phyloP scores from a whole-genome alignment of 2,888 invertebrate species.

The Agrochola lychnidis region DNA sequence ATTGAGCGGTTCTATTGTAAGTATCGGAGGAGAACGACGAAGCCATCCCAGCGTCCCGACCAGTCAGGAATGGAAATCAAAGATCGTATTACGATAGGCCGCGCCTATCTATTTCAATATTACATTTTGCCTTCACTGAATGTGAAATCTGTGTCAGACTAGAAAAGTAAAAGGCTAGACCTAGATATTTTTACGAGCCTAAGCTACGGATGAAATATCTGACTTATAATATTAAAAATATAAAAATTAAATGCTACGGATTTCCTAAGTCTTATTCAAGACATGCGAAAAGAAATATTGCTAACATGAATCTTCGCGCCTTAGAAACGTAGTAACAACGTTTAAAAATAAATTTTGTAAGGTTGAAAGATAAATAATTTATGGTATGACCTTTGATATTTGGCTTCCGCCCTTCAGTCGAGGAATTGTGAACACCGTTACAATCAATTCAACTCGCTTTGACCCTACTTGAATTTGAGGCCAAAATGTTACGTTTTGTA shows the following conservation, averaged over 20 bases:
- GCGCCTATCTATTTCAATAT: constrained; percentile 56
- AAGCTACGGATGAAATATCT: constrained; percentile 32
- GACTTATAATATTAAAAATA: neutral
- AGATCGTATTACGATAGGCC: constrained; percentile 60
- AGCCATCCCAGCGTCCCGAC: neutral
- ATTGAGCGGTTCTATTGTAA: constrained; percentile 27
- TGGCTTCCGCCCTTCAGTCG: neutral
- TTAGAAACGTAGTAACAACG: neutral
- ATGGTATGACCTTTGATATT: neutral
- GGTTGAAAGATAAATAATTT: neutral
- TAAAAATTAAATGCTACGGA: neutral
- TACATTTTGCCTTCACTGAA: constrained; percentile 45
- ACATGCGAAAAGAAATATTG: neutral
- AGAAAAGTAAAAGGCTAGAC: constrained; percentile 17
- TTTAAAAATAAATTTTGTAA: constrained; percentile 1
- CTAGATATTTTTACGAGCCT: constrained; percentile 32
- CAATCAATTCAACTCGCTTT: constrained; percentile 23
- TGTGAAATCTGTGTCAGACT: constrained; percentile 45
- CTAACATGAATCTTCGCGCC: neutral
- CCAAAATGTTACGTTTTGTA: neutral
- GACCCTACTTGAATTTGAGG: neutral
- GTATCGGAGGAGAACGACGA: constrained; percentile 24
- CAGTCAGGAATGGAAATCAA: constrained; percentile 44
- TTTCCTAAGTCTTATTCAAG: neutral
- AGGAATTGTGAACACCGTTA: neutral